phyloP scores from a whole-genome alignment of 2,113 vertebrate genomes.

The Malurus alboscapulatus region DNA sequence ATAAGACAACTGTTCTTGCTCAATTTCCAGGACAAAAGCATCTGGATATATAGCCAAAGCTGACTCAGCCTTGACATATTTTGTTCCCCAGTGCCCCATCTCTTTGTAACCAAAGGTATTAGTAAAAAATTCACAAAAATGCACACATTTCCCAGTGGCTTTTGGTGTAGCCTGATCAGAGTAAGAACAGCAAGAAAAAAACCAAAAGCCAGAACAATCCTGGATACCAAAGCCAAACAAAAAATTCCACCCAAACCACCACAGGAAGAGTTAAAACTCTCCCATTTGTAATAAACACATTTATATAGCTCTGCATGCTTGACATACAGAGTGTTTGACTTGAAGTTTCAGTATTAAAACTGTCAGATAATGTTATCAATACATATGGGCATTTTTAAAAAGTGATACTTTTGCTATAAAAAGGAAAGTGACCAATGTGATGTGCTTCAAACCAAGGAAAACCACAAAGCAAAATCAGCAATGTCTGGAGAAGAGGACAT shows the following conservation, averaged over 20 bases:
- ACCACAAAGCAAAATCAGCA: not conserved
- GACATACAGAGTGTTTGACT: not conserved
- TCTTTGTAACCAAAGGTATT: conserved; percentile 13
- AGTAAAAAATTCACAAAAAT: not conserved
- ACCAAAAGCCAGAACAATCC: not conserved
- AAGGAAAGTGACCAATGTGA: not conserved
- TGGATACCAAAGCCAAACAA: not conserved
- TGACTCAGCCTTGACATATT: conserved; percentile 23
- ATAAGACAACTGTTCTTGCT: conserved; percentile 7
- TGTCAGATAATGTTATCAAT: not conserved
- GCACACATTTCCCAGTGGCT: not conserved
- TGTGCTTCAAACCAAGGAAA: not conserved
- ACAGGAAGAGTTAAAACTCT: not conserved
- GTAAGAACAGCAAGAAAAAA: not conserved
- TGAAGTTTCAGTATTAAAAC: not conserved
- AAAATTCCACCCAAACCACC: not conserved
- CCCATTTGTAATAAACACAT: not conserved
- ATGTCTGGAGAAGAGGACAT: not conserved
- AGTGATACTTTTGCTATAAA: not conserved
- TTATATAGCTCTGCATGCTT: not conserved
- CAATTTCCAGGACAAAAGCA: not conserved
- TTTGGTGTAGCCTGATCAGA: not conserved
- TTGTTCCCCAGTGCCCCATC: not conserved
- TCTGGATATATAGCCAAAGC: conserved; percentile 1
- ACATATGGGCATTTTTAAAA: not conserved